Conservation (phyloP, 2,797 vertebrate species). For the Aselliscus stoliczkanus region DNA sequence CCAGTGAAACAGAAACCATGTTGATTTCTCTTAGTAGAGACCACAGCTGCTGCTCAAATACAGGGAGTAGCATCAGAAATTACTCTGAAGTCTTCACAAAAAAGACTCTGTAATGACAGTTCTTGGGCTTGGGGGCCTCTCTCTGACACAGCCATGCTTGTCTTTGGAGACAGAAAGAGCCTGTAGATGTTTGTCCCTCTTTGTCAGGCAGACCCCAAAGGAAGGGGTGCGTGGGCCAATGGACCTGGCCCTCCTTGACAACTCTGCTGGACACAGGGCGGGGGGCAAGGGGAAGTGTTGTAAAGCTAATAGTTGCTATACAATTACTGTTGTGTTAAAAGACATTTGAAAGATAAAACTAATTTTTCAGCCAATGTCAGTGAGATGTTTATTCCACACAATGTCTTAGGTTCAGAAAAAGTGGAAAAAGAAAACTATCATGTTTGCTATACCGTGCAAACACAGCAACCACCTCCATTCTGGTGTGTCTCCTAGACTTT, state of each 20-base stretch:
- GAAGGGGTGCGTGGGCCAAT: fast-evolving
- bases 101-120: slow-evolving; percentile 34
- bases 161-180: slow-evolving; percentile 48
- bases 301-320: neutral
- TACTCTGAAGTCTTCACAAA: slow-evolving; percentile 23
- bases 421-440: neutral
- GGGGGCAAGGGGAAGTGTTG: too few relatives aligned
- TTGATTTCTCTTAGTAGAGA: neutral
- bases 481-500: neutral
- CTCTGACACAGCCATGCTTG: slow-evolving; percentile 19
- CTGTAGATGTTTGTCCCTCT: neutral
- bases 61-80: neutral
- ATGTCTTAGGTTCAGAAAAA: neutral
- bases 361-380: neutral
- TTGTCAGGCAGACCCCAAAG: neutral
- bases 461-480: fast-evolving
- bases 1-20: neutral
- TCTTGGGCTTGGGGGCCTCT: neutral
- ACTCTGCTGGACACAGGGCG: neutral
- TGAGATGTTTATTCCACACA: neutral
- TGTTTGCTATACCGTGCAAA: neutral
- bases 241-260: neutral
- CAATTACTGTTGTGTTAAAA: neutral
- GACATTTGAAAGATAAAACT: neutral
- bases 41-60: slow-evolving; percentile 17